Evolutionary conservation across 2,888 invertebrate genomes (phyloP), one percentile per base, ranked within the genome.

Genomic region (Chaetogeoica ovagalla): DNA sequence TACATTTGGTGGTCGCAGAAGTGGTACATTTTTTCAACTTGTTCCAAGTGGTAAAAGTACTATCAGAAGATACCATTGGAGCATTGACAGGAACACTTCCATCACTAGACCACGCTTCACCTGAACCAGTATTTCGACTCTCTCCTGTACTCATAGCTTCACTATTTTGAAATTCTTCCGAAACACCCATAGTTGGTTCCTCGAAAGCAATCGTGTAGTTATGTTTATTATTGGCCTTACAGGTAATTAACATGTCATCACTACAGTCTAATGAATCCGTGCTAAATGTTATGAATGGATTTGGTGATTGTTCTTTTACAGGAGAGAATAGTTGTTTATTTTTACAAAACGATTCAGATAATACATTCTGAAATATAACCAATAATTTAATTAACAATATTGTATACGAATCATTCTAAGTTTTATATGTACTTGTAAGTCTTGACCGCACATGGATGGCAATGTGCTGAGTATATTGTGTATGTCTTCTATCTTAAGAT

Each of bases 201-300:
- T 96, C 95, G 85, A 96, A 96, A 84, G 96, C 96, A 85, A 96
- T 95, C 83, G 96, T 96, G 86, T 96, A 96, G 88, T 96, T 96
- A 87, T 95, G 94, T 88, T 96, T 95, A 84, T 89, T 89, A 60
- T 79, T 79, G 83, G 94, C 93, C 87, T 94, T 93, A 87, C 96
- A 96, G 83, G 95, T 96, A 83, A 95, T 90, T 87, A 96, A 92
- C 86, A 95, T 93, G 85, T 93, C 92, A 86, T 93, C 92, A 86
- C 94, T 94, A 87, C 94, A 93, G 87, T 96, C 96, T 84, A 96
- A 89, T 83, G 95, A 96, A 86, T 96, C 96, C 83, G 95, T 94
- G 85, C 95, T 95, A 87, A 93, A 94, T 86, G 93, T 93, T 43
- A 81, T 82, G 48, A 91, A 91, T 71, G 89, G 88, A 83, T 89